Conservation (phyloP, 2,888 invertebrate genomes). For the Drosophila mimetica region DNA sequence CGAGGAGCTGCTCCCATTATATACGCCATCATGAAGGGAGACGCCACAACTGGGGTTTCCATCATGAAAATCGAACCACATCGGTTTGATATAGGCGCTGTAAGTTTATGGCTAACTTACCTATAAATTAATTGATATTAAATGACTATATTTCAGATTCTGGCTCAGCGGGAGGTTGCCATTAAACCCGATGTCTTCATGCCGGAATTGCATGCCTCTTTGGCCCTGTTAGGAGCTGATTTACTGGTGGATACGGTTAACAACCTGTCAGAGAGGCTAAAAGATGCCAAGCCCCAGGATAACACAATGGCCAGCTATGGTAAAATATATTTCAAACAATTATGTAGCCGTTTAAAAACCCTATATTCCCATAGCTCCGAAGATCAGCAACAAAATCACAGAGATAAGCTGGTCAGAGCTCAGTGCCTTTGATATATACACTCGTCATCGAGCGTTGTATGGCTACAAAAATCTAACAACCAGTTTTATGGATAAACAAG, state of each 20-base stretch:
- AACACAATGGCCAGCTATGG: constrained; percentile 88
- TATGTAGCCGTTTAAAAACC: neutral
- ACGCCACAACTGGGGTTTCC: constrained; percentile 91
- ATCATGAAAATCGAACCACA: constrained; percentile 94
- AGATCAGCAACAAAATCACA: constrained; percentile 87
- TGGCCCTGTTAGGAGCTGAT: constrained; percentile 89
- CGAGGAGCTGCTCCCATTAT: constrained; percentile 96
- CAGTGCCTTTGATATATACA: constrained; percentile 88
- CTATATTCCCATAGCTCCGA: constrained; percentile 88
- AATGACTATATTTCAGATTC: constrained; percentile 66
- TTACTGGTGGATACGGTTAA: constrained; percentile 88
- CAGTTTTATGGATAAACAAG: constrained; percentile 86
- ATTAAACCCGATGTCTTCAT: constrained; percentile 87
- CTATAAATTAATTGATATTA: fast-evolving
- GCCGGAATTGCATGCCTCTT: constrained; percentile 87
- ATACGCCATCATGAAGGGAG: constrained; percentile 93
- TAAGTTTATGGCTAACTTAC: constrained; percentile 65
- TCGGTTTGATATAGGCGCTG: constrained; percentile 91
- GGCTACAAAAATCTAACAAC: constrained; percentile 88
- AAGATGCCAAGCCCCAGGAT: constrained; percentile 87
- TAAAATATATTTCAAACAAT: constrained; percentile 80
- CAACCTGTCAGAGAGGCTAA: constrained; percentile 87
- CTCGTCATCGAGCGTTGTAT: constrained; percentile 89
- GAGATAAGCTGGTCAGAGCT: constrained; percentile 88
- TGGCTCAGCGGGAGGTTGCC: constrained; percentile 86